Evolutionary conservation across 2,113 vertebrate genomes (phyloP), one percentile per base, ranked within the genome.

Genomic region (Megaleporinus macrocephalus): DNA sequence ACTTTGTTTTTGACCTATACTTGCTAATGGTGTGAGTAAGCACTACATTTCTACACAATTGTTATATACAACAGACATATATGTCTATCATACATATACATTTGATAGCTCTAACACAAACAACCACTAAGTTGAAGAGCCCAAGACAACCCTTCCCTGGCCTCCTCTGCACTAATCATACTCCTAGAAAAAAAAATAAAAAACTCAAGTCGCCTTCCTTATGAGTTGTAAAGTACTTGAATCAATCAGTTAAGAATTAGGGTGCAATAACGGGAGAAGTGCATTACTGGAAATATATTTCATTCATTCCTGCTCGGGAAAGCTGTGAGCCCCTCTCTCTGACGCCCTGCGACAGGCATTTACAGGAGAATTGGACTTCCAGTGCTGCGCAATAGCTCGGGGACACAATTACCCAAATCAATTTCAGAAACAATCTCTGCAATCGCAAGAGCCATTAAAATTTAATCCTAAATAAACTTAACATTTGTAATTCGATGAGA

Each of bases 401-500:
- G 88, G 89, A 87, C 85, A 83, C 88, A 85, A 86, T 90, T 71
- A 85, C 72, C 87, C 81, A 80, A 91, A 90, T 93, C 88, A 86
- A 90, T 91, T 91, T 87, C 78, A 65, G 76, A 41, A 86, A 85
- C 86, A 85, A 83, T 91, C 85, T 82, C 79, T 27, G 81, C 72
- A 80, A 87, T 89, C 29, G 53, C 86, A 81, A 84, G 86, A 89
- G 74, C 20, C 86, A 92, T 93, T 92, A 91, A 93, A 93, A 85
- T 92, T 91, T 92, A 90, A 91, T 92, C 87, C 85, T 92, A 92
- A 92, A 93, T 90, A 94, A 95, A 96, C 93, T 83, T 87, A 95
- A 92, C 91, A 87, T 89, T 66, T 95, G 95, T 95, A 95, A 95
- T 95, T 93, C 91, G 94, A 95, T 90, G 93, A 95, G 95, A 95